phyloP scores from a whole-genome alignment of 2,113 vertebrate species.

The Raja brachyura region DNA sequence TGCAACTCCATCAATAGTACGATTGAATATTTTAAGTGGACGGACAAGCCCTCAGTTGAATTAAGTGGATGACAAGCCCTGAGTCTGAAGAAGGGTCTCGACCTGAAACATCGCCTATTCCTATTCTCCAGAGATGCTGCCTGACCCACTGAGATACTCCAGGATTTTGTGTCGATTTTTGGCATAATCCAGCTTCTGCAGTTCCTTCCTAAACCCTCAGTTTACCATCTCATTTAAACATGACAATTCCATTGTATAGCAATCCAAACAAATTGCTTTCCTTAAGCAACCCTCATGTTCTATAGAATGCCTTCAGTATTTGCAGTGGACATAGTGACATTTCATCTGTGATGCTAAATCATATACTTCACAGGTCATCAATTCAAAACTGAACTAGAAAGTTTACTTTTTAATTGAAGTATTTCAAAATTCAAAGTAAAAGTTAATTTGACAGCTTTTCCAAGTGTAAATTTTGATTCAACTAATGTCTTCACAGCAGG shows the following conservation, averaged over 20 bases:
- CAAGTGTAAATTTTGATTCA: background rate
- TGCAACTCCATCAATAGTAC: background rate
- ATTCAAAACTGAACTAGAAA: background rate
- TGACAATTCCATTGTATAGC: background rate
- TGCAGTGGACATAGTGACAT: no score
- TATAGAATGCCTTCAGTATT: background rate
- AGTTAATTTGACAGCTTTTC: background rate
- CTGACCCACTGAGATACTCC: no score
- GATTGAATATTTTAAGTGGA: background rate
- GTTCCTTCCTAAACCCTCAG: background rate
- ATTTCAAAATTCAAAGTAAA: background rate
- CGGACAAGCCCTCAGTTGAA: background rate
- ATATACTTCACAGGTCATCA: background rate
- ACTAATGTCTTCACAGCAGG: background rate
- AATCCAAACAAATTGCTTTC: background rate
- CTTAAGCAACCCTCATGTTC: background rate
- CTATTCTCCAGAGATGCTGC: no score
- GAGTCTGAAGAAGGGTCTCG: no score
- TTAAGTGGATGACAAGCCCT: no score
- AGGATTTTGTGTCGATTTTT: no score
- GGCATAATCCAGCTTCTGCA: no score
- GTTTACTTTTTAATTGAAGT: background rate
- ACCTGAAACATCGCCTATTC: no score
- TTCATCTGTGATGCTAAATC: background rate
- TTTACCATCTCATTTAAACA: background rate